Evolutionary conservation across 2,113 vertebrate genomes (phyloP).

Genomic region (Megaceryle torquata): DNA sequence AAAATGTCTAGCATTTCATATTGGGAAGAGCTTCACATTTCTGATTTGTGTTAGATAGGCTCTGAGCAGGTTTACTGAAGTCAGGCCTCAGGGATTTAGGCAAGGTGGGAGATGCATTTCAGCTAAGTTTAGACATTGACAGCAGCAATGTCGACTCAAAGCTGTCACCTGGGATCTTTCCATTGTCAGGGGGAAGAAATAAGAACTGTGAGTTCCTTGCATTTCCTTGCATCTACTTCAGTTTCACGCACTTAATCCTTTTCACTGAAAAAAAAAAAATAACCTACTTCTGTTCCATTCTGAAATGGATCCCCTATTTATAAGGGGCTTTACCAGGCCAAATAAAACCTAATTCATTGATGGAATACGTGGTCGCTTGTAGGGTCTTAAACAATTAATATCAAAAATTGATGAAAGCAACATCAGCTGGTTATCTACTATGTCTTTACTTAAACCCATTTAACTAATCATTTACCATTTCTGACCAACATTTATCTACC

Average conservation of each 20-base stretch:
- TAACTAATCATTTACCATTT: not conserved
- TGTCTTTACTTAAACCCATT: not conserved
- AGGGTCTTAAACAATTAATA: not conserved
- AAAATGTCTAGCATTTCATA: not conserved
- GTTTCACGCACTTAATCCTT: not conserved
- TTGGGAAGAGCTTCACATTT: not conserved
- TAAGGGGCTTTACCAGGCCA: not conserved
- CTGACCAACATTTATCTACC: not conserved
- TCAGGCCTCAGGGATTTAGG: not conserved
- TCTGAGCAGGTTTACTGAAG: not conserved
- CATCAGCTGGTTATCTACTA: not conserved
- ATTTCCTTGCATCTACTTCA: not conserved
- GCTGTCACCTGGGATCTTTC: not conserved
- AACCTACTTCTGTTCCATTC: not conserved
- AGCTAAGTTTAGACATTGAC: not conserved
- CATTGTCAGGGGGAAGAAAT: not conserved
- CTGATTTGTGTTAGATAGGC: not conserved
- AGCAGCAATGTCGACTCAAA: not conserved
- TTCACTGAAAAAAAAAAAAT: not conserved
- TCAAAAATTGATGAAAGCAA: not conserved
- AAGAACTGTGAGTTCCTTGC: not conserved
- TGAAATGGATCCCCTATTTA: rapidly evolving
- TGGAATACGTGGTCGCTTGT: not conserved
- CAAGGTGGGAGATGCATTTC: not conserved
- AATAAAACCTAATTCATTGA: not conserved